Evolutionary conservation across 92 coral and sea anemone genomes (phyloP).

Genomic region (Umimayanthus chanpuru): DNA sequence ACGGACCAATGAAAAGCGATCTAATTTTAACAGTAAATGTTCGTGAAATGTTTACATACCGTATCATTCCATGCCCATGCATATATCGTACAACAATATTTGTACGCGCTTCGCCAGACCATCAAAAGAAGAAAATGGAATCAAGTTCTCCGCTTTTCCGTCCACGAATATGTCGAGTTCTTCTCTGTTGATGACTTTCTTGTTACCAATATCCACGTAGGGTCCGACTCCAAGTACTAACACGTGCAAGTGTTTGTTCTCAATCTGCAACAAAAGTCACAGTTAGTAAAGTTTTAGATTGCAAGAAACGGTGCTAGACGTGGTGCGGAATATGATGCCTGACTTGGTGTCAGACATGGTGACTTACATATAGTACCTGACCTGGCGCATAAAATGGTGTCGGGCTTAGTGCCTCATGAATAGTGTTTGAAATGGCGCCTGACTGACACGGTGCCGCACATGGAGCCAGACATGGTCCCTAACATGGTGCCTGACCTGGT

Average conservation of each 20-base stretch:
- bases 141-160: not conserved
- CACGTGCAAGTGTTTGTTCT: slow-evolving; percentile 13
- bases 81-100: not conserved
- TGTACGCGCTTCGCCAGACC: not conserved
- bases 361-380: no score
- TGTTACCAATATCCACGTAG: not conserved
- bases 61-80: not conserved
- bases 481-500: no score
- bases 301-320: no score
- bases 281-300: not conserved
- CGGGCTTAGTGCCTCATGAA: no score
- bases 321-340: no score
- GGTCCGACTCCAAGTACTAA: slow-evolving; percentile 4
- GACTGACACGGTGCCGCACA: no score
- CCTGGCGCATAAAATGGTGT: no score
- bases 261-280: not conserved
- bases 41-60: not conserved
- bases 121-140: slow-evolving; percentile 14
- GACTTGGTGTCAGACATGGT: no score
- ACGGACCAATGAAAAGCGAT: no score
- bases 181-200: not conserved
- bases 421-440: no score
- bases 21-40: no score
- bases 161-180: not conserved
- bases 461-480: no score